These are phyloP conservation scores for Cryptotermes secundus DNA, from an alignment of 1,140 invertebrate genomes.

Conservation along the genomic window DNA sequence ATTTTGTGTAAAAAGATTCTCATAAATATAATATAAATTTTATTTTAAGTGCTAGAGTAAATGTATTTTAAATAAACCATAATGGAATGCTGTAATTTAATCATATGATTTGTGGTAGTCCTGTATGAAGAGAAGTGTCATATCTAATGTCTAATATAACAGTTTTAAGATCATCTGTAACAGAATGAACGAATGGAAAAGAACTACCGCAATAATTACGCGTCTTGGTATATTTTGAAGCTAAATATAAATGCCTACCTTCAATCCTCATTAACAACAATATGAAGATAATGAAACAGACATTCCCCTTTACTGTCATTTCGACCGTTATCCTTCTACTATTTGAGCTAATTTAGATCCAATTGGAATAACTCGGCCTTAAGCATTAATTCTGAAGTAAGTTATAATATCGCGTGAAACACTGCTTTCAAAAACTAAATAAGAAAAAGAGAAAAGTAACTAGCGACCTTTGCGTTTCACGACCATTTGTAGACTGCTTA, in stretches of 20 bases:
- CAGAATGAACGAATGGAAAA: no score
- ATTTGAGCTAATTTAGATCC: not conserved
- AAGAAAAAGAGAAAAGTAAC: not conserved
- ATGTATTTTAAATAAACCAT: no score
- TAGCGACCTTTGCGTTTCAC: not conserved
- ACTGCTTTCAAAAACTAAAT: not conserved
- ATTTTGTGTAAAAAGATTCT: no score
- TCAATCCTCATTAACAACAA: not conserved
- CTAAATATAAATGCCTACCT: not conserved
- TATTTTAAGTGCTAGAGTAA: no score
- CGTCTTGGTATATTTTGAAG: no score
- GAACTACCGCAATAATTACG: no score
- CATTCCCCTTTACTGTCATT: not conserved
- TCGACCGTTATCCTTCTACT: not conserved
- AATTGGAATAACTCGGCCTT: not conserved
- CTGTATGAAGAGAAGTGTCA: no score
- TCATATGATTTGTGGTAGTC: no score
- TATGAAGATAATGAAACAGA: not conserved
- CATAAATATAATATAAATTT: no score
- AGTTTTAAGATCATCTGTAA: no score
- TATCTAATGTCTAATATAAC: no score
- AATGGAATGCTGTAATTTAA: no score
- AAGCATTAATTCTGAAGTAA: not conserved
- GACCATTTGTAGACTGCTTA: not conserved
- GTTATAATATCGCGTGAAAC: not conserved